Conservation (phyloP, 2,797 vertebrate species). For the Eulemur rubriventer region DNA sequence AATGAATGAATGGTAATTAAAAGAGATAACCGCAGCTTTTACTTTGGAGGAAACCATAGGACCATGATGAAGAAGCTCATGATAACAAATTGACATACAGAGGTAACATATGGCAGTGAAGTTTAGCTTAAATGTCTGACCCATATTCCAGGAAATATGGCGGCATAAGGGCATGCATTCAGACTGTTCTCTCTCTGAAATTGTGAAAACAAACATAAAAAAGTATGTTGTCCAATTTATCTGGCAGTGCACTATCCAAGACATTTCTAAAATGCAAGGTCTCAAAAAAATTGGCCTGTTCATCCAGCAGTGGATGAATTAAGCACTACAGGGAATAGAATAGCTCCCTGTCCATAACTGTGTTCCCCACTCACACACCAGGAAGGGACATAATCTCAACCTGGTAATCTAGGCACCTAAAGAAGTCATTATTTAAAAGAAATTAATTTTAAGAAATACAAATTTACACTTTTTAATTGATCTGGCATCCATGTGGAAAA, state of each 20-base stretch:
- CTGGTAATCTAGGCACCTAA: too few species aligned
- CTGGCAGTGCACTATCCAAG: neutral
- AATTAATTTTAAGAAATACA: neutral
- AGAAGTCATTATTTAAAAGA: neutral
- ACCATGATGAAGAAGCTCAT: neutral
- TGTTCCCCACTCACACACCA: neutral
- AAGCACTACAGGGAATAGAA: neutral
- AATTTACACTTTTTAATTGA: neutral
- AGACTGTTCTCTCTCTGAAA: neutral
- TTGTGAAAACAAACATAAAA: neutral
- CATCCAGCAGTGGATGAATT: neutral
- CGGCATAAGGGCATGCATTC: neutral
- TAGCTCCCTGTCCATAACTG: neutral
- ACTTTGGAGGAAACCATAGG: neutral
- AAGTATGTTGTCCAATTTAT: neutral
- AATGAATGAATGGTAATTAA: neutral
- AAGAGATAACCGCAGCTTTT: neutral
- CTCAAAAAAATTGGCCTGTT: neutral
- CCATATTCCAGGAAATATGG: constrained; percentile 46
- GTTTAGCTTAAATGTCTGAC: neutral
- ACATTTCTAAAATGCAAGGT: neutral
- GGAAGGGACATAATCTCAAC: neutral
- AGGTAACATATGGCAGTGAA: constrained; percentile 21
- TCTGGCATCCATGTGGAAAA: neutral
- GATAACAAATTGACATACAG: neutral